Evolutionary conservation across 2,113 vertebrate species (phyloP), one percentile per base, ranked within the genome.

Genomic region (Rhadina sibilatrix): DNA sequence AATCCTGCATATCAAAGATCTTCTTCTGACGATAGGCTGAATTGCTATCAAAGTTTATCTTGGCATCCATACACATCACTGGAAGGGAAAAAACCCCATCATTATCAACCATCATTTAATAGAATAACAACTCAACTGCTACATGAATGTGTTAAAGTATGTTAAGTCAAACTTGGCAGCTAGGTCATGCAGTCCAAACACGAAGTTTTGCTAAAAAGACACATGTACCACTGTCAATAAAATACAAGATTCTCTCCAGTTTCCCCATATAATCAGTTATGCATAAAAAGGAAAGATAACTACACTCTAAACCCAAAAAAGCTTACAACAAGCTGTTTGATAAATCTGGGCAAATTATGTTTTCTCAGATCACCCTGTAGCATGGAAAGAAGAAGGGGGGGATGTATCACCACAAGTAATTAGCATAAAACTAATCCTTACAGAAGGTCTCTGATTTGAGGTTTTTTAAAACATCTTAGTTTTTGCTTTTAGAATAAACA

Each of bases 21-120:
- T 98, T 98, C 97, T 99, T 98, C 97, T 99, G 99, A 15, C 99
- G 99, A 97, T 98, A 99, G 10, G 97, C 98, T 20, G 99, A 99
- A 83, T 99, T 99, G 72, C 99, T 98, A 97, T 99, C 99, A 87
- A 99, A 99, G 97, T 99, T 99, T 97, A 99, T 99, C 98, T 99
- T 99, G 84, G 99, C 99, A 77, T 99, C 99, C 99, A 99, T 99
- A 96, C 99, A 99, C 98, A 99, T 98, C 71, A 99, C 99, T 99
- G 95, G 76, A 80, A 50, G 65, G 44, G 76, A 76, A 40, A 74
- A 69, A 63, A n/a, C 13, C 4, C 5, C 25, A 23, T 27, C 50
- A 72, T 40, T 35, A 56, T 14, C 20, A n/a, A 24, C 12, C 17
- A 94, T 49, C 61, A 81, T 44, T 54, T 79, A 84, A 56, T 52